Evolutionary conservation across 2,797 vertebrate genomes (phyloP), one percentile per base, ranked within the genome.

Genomic region (Pelodytes ibericus): DNA sequence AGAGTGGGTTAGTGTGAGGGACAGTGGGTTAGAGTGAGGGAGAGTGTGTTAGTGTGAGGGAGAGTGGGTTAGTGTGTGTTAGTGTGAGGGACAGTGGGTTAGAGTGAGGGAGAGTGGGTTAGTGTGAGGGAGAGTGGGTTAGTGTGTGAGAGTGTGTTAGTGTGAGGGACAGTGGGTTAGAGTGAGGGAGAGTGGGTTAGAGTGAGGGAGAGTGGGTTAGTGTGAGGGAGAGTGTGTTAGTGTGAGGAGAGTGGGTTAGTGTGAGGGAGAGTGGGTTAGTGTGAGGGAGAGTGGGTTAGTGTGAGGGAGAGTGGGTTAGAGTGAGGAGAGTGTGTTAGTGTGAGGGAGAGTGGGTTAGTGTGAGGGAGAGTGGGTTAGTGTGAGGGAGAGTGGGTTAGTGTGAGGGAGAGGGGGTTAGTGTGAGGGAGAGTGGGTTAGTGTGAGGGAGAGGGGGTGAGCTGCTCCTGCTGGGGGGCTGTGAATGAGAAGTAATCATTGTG

Each of bases 11-110:
- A 10, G 31, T 4, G 31, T 4, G 31, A 11, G 31, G 31, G 31
- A 36, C 4, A 36, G 41, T 4, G 41, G 11, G 15, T 4, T 4
- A 44, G 15, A 3, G 11, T 6, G 41, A 16, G 41, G 11, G 15
- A 15, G 16, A 16, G 1, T n/a, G n/a, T n/a, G 6, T 4, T 3
- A 44, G 47, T 71, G 72, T 71, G 72, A 77, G 72, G 81, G 71
- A 39, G 24, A n/a, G 15, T 11, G 41, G 15, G 41, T 11, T n/a
- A n/a, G n/a, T n/a, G n/a, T n/a, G n/a, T n/a, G n/a, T n/a, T n/a
- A 15, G 16, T 44, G 15, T 11, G 41, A 44, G 41, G 15, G 15
- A 44, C 2, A 44, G 15, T 15, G 3, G 4, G 41, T 44, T 5
- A 15, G 41, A 15, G 16, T 3, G 16, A 3, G 41, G 16, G 41